phyloP scores from a whole-genome alignment of 1,140 invertebrate genomes.

The Hirudo medicinalis region DNA sequence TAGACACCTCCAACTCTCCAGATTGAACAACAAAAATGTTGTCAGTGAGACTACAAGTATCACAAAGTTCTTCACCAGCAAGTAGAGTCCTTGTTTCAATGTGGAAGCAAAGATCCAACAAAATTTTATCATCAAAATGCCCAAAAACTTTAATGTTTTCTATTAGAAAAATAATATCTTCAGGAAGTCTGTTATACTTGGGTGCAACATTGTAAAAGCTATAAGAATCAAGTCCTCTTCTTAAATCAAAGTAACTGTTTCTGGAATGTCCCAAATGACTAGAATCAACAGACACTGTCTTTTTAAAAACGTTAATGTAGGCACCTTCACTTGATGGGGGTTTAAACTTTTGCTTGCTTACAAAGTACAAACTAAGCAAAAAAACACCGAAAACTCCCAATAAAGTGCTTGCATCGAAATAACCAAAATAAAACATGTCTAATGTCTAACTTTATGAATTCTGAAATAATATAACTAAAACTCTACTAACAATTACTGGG shows the following conservation, averaged over 20 bases:
- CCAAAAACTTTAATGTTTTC: conserved; percentile 91
- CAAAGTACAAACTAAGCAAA: too few species aligned
- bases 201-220: conserved; percentile 30
- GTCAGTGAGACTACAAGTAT: conserved; percentile 82
- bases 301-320: too few species aligned
- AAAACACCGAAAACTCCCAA: too few species aligned
- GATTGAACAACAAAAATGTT: conserved; percentile 93
- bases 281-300: too few species aligned
- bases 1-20: conserved; percentile 79
- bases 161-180: conserved; percentile 85
- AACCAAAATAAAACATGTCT: too few species aligned
- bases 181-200: conserved; percentile 62
- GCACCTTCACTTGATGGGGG: too few species aligned
- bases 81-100: conserved; percentile 75
- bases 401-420: too few species aligned
- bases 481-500: too few species aligned
- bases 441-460: too few species aligned
- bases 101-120: conserved; percentile 82
- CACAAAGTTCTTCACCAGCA: conserved; percentile 71
- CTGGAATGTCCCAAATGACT: background rate
- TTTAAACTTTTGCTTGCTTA: too few species aligned
- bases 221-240: conserved; percentile 6
- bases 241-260: conserved; percentile 8
- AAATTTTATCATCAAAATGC: conserved; percentile 89
- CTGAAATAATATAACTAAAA: too few species aligned